phyloP scores from a whole-genome alignment of 2,113 vertebrate genomes.

The Orthonyx spaldingii region DNA sequence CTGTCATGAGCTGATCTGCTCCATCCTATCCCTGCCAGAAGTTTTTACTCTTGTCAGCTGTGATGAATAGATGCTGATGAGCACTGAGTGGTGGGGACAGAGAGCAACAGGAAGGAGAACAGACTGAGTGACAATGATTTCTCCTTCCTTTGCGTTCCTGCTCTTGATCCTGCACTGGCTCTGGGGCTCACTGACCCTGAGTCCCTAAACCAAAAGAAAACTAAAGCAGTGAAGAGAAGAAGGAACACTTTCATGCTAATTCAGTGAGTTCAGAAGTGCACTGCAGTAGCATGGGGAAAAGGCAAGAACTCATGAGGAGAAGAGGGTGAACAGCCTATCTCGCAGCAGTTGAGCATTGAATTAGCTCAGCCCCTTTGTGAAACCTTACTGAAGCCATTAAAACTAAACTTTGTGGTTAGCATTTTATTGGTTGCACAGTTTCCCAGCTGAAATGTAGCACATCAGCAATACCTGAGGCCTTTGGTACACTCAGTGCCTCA shows the following conservation, averaged over 20 bases:
- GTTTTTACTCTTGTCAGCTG: neutral
- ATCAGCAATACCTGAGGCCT: neutral
- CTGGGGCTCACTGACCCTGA: neutral
- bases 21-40: neutral
- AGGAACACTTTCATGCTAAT: neutral
- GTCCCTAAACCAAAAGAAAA: neutral
- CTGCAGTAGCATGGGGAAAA: neutral
- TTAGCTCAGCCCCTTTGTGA: neutral
- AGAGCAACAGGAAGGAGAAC: neutral
- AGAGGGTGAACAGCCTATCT: neutral
- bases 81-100: neutral
- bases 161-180: neutral
- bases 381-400: neutral
- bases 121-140: neutral
- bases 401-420: neutral
- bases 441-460: neutral
- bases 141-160: neutral
- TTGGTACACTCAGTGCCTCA: neutral
- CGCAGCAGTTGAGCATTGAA: accelerated
- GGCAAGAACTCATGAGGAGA: neutral
- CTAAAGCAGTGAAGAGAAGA: neutral
- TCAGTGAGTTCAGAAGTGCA: neutral
- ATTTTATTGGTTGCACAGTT: neutral
- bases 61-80: neutral
- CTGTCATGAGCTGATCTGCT: neutral